These are phyloP conservation scores for western clawed frog (Xenopus tropicalis) DNA, from an alignment of 2,113 vertebrate genomes.

Conservation along the genomic window UCB_Xtro_10.0 CM004451.2:59992001-59992500, in stretches of 20 bases:
- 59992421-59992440: too few relatives aligned
- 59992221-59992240: neutral
- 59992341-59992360: neutral
- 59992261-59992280: conserved; percentile 1
- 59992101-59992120: neutral
- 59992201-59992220: neutral
- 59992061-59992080: too few relatives aligned
- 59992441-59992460: too few relatives aligned
- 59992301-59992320: conserved; percentile 9
- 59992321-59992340: conserved; percentile 32
- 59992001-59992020: too few relatives aligned
- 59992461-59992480: too few relatives aligned
- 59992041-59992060: too few relatives aligned
- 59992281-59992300: neutral
- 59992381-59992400: neutral
- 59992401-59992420: neutral
- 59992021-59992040: too few relatives aligned
- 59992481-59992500: too few relatives aligned
- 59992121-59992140: conserved; percentile 2
- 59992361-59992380: neutral
- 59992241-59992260: neutral
- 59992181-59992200: neutral
- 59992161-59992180: neutral
- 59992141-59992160: neutral
- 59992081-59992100: conserved; percentile 62